phyloP scores from a whole-genome alignment of 2,113 vertebrate genomes.

The Apeltes quadracus region DNA sequence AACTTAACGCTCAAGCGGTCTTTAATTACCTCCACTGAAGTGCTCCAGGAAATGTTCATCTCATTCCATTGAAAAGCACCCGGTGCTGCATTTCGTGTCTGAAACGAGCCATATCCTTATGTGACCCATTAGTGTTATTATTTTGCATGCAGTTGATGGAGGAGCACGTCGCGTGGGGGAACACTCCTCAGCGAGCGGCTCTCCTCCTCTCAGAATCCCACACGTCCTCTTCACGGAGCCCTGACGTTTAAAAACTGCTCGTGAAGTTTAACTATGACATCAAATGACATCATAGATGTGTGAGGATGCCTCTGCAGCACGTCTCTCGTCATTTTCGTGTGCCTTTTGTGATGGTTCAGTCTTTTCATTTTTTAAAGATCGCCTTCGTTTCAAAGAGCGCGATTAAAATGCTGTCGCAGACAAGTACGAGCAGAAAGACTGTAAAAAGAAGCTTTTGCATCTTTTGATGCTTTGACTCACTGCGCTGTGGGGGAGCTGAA shows the following conservation, averaged over 20 bases:
- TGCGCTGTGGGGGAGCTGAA: constrained; percentile 23
- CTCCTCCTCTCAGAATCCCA: background rate
- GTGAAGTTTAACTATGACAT: constrained; percentile 15
- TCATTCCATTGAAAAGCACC: background rate
- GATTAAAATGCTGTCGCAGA: constrained; percentile 49
- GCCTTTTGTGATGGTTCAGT: constrained; percentile 43
- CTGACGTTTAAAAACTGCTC: background rate
- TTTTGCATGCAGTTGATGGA: background rate
- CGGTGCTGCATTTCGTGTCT: background rate
- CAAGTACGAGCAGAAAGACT: constrained; percentile 13
- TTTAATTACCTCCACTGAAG: background rate
- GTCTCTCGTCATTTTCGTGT: constrained; percentile 55
- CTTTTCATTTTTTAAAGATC: constrained; percentile 34
- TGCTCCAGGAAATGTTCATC: background rate
- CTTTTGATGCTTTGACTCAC: constrained; percentile 30
- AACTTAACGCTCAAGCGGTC: background rate
- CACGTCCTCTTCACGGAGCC: background rate
- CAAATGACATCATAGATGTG: constrained; percentile 27
- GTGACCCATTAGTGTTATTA: background rate
- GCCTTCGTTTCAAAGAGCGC: constrained; percentile 51
- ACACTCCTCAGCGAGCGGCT: background rate
- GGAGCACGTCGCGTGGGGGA: background rate
- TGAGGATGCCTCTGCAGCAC: constrained; percentile 7
- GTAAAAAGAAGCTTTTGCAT: constrained; percentile 21
- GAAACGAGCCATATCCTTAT: background rate